Evolutionary conservation across 2,113 vertebrate species (phyloP).

Genomic region (Dasyornis broadbenti): DNA sequence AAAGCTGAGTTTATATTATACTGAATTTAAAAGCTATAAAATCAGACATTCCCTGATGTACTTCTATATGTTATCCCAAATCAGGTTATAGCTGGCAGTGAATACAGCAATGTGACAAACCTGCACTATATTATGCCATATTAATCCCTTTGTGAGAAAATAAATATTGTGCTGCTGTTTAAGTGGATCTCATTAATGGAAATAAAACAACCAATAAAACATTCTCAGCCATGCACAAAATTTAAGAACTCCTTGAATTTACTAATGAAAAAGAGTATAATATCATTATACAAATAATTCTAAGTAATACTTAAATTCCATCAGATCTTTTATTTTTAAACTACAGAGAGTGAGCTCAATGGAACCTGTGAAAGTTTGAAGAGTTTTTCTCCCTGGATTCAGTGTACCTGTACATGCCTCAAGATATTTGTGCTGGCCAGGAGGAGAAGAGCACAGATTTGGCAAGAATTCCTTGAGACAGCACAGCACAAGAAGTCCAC

Average conservation of each 20-base stretch:
- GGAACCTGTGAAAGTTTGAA: background rate
- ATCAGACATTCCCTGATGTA: background rate
- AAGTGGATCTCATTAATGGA: background rate
- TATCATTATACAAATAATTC: background rate
- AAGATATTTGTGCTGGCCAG: background rate
- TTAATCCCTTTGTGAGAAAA: background rate
- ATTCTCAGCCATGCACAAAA: background rate
- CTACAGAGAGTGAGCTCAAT: background rate
- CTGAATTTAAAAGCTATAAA: constrained; percentile 35
- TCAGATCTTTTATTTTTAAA: background rate
- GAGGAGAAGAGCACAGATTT: background rate
- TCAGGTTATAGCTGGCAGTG: background rate
- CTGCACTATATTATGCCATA: background rate
- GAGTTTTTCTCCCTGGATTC: background rate
- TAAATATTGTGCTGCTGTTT: background rate
- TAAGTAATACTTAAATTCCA: background rate
- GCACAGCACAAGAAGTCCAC: background rate
- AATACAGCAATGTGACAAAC: background rate
- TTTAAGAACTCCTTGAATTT: background rate
- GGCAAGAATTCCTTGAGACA: background rate
- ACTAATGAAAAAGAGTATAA: background rate
- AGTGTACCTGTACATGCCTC: background rate
- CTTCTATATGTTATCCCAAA: background rate
- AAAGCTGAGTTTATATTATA: background rate
- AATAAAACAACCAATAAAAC: constrained; percentile 9